These are phyloP conservation scores for Xenopus borealis DNA, from an alignment of 2,113 vertebrate genomes.

Conservation along the genomic window DNA sequence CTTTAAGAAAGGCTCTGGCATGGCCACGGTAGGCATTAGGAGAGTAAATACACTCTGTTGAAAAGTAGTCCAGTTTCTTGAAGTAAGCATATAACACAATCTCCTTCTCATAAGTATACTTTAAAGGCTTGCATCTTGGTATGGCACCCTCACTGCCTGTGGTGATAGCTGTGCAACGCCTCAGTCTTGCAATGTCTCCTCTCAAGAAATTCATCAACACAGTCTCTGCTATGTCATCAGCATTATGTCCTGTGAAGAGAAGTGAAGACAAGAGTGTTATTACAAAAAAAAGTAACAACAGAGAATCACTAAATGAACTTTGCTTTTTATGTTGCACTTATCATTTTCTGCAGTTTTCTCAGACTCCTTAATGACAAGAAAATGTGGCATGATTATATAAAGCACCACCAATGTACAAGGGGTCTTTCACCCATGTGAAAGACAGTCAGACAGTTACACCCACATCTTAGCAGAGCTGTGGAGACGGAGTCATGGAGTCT, in stretches of 20 bases:
- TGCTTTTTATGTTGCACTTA: no score
- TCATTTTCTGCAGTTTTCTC: no score
- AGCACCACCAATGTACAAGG: no score
- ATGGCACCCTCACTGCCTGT: constrained; percentile 67
- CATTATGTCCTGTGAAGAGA: constrained; percentile 77
- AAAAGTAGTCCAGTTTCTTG: constrained; percentile 85
- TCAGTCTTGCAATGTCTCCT: constrained; percentile 76
- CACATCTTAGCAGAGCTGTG: no score
- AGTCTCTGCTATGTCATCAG: constrained; percentile 82
- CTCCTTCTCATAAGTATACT: constrained; percentile 88
- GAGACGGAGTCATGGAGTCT: no score
- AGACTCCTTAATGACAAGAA: no score
- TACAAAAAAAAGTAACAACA: not conserved
- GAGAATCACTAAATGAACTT: no score
- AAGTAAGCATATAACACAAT: constrained; percentile 91
- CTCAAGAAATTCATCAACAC: constrained; percentile 87
- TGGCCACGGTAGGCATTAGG: constrained; percentile 83
- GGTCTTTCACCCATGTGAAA: no score
- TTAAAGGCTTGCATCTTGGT: constrained; percentile 83
- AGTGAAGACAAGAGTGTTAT: not conserved
- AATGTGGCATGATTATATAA: no score
- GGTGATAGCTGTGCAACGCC: constrained; percentile 73
- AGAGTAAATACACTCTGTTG: constrained; percentile 83
- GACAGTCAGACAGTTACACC: no score
- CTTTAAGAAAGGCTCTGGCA: constrained; percentile 79